Base-by-base conservation (phyloP, 2,797 vertebrate genomes). In the Centropyge bicolor region DNA sequence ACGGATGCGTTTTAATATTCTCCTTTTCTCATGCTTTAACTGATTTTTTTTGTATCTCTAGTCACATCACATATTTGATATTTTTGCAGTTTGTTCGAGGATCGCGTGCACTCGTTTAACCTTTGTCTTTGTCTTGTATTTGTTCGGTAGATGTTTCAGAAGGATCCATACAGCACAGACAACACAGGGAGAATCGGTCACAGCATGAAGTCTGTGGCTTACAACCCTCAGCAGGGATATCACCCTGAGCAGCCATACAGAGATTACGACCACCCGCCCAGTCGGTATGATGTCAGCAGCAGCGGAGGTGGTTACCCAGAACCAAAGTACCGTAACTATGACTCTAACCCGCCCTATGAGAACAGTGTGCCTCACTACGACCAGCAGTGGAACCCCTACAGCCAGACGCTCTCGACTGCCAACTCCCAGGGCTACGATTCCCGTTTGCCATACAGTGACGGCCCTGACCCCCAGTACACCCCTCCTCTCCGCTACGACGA, bases 331-430 rank as follows among this genome's bases (percentile, higher is more conserved):
- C 95, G 93, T 49, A 95, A 95, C 89, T 97, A 96, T 68, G 97
- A 99, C 78, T 94, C 96, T 72, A 95, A 94, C 64, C 80, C 93
- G 3, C 95, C 95, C 83, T 98, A 94, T 0, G 97, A 99, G 77
- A 97, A 97, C 84, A 96, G 91, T 0, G 89, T 96, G 83, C 96
- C 97, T 91, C 89, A 95, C 1, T 98, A 97, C 0, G 97, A 97
- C 83, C 97, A 99, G 43, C 93, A 97, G 84, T 99, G 98, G 98
- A 90, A 95, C 5, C 96, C 95, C 4, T 97, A 97, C 3, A 95
- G 94, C 61, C 97, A 97, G 80, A 87, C 96, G 62, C 81, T 63
- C 80, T 68, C 93, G 89, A 84, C 92, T 80, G 96, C 96, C 90
- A 91, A 85, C 84, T 95, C 83, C 85, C 96, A 93, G 85, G 81